phyloP scores from a whole-genome alignment of 2,888 invertebrate genomes.

The Fragum fragum region DNA sequence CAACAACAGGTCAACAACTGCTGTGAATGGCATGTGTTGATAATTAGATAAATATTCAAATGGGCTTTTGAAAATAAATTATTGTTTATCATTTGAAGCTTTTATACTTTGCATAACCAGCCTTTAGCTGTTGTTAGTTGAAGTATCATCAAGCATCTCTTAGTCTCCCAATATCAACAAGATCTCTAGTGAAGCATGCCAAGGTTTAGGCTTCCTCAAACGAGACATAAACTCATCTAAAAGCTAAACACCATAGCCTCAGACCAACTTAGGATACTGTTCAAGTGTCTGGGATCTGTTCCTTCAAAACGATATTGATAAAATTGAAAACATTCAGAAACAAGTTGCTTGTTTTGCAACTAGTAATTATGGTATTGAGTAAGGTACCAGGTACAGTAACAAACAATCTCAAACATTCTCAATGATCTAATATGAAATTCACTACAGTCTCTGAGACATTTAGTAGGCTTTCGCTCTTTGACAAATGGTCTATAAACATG shows the following conservation, averaged over 20 bases:
- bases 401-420: not conserved
- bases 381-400: not conserved
- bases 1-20: too few relatives aligned
- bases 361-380: not conserved
- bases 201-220: not conserved
- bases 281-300: not conserved
- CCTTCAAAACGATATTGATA: not conserved
- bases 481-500: too few relatives aligned
- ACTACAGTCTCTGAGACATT: not conserved
- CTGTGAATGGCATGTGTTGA: too few relatives aligned
- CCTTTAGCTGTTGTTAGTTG: not conserved
- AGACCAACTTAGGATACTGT: not conserved
- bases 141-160: not conserved
- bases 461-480: not conserved
- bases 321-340: not conserved
- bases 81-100: not conserved
- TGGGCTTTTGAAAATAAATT: too few relatives aligned
- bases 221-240: not conserved
- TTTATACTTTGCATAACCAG: not conserved
- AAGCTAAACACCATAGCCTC: not conserved
- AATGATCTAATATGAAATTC: not conserved
- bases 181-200: not conserved
- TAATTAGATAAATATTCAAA: too few relatives aligned
- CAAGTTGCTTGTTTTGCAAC: not conserved
- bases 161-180: not conserved